These are phyloP conservation scores for Chrysina gloriosa DNA, from an alignment of 2,888 invertebrate genomes.

Conservation along the genomic window DNA sequence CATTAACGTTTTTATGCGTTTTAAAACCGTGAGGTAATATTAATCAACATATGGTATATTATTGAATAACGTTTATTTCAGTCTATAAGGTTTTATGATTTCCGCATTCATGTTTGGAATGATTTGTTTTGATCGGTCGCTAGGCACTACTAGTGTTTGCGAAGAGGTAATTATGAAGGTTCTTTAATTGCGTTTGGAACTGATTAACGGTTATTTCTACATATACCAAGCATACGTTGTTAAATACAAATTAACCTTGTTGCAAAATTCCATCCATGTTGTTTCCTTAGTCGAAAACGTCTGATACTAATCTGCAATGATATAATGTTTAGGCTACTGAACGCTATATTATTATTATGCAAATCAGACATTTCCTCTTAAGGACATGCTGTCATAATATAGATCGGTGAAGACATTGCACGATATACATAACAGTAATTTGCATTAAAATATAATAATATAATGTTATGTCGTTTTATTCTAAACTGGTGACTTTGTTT, in stretches of 20 bases:
- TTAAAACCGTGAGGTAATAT: too few relatives aligned
- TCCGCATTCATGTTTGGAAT: too few relatives aligned
- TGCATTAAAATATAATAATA: too few relatives aligned
- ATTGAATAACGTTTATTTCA: too few relatives aligned
- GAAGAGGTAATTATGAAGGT: not conserved
- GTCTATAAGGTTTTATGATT: too few relatives aligned
- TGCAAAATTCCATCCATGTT: not conserved
- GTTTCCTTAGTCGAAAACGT: not conserved
- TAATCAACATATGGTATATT: too few relatives aligned
- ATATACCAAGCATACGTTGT: not conserved
- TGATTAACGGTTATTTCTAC: not conserved
- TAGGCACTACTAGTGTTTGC: slow-evolving; percentile 1
- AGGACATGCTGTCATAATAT: too few relatives aligned
- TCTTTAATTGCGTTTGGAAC: not conserved
- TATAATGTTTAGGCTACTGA: not conserved
- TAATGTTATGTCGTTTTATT: too few relatives aligned
- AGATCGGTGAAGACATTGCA: too few relatives aligned
- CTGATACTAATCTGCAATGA: not conserved
- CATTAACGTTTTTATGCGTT: too few relatives aligned
- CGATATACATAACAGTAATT: too few relatives aligned
- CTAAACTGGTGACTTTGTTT: too few relatives aligned
- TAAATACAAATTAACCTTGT: not conserved
- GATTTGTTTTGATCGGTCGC: not conserved
- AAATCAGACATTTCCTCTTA: slow-evolving; percentile 1
- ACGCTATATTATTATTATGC: not conserved